Percentiles rank a stretch among this genome's conserved stretches.
These are phyloP conservation scores for Griposia aprilina DNA, from an alignment of 2,888 invertebrate species.

Conservation along the genomic window DNA sequence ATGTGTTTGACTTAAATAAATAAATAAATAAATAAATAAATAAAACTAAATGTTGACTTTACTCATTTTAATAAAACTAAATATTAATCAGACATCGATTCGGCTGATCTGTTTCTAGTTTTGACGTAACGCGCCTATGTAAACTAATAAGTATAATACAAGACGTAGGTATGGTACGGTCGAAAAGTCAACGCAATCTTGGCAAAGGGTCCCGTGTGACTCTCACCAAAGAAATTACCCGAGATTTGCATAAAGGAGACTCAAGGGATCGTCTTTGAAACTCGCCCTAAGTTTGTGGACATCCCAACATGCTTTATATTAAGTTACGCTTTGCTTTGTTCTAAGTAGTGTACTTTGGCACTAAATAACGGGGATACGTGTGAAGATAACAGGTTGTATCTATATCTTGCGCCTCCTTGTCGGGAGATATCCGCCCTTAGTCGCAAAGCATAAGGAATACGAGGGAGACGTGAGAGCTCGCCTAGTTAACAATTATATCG, in stretches of 20 bases:
- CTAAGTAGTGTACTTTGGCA: slow-evolving; percentile 72
- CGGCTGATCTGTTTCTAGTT: slow-evolving; percentile 58
- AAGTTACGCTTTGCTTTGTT: slow-evolving; percentile 83
- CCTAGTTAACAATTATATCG: slow-evolving; percentile 57
- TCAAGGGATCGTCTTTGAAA: slow-evolving; percentile 86
- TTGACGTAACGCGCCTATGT: slow-evolving; percentile 68
- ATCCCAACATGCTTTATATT: slow-evolving; percentile 86
- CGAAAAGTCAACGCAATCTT: slow-evolving; percentile 86
- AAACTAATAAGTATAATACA: slow-evolving; percentile 74
- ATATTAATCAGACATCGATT: slow-evolving; percentile 31
- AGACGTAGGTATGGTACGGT: slow-evolving; percentile 77
- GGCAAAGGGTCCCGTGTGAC: slow-evolving; percentile 84
- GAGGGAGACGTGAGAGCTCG: slow-evolving; percentile 31
- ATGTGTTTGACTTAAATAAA: no score
- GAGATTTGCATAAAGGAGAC: slow-evolving; percentile 89
- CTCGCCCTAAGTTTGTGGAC: slow-evolving; percentile 85
- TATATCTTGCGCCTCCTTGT: slow-evolving; percentile 41
- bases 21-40: no score
- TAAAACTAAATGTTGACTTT: not conserved
- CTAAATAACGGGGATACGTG: slow-evolving; percentile 75
- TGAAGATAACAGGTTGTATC: slow-evolving; percentile 72
- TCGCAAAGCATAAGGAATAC: slow-evolving; percentile 47
- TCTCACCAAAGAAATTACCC: slow-evolving; percentile 88
- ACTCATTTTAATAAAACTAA: slow-evolving; percentile 17
- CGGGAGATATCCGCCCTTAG: slow-evolving; percentile 39